phyloP scores from a whole-genome alignment of 2,888 invertebrate species.

The Lycaena phlaeas region DNA sequence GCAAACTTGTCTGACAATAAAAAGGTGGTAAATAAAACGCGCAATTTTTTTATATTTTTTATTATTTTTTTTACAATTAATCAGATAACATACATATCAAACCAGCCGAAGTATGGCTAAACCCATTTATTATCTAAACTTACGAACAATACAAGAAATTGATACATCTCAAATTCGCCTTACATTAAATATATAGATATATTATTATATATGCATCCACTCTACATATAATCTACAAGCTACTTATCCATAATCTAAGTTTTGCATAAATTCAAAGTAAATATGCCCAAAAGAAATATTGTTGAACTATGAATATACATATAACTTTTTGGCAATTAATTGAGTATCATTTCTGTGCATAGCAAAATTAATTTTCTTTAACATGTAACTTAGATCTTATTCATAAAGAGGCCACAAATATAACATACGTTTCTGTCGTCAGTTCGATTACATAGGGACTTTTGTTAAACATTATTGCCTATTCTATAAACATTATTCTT shows the following conservation, averaged over 20 bases:
- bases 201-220: conserved; percentile 70
- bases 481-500: conserved; percentile 66
- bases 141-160: conserved; percentile 73
- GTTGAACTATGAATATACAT: conserved; percentile 73
- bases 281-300: conserved; percentile 74
- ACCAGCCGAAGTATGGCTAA: conserved; percentile 73
- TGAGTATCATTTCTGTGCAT: conserved; percentile 75
- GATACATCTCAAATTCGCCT: conserved; percentile 73
- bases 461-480: conserved; percentile 70
- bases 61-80: conserved; percentile 69
- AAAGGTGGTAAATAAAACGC: conserved; percentile 49
- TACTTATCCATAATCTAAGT: conserved; percentile 71
- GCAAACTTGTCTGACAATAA: too few relatives aligned
- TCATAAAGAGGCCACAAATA: conserved; percentile 73
- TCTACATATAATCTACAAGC: conserved; percentile 72
- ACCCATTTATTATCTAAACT: conserved; percentile 74
- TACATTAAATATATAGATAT: conserved; percentile 68
- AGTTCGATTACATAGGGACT: conserved; percentile 73
- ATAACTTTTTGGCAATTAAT: conserved; percentile 75
- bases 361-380: conserved; percentile 72
- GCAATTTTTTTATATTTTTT: conserved; percentile 49
- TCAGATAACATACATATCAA: conserved; percentile 73
- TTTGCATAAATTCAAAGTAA: conserved; percentile 73
- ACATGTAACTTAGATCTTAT: conserved; percentile 73
- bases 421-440: conserved; percentile 72